Conservation (phyloP, 2,797 vertebrate genomes). For the Melopsittacus undulatus region DNA sequence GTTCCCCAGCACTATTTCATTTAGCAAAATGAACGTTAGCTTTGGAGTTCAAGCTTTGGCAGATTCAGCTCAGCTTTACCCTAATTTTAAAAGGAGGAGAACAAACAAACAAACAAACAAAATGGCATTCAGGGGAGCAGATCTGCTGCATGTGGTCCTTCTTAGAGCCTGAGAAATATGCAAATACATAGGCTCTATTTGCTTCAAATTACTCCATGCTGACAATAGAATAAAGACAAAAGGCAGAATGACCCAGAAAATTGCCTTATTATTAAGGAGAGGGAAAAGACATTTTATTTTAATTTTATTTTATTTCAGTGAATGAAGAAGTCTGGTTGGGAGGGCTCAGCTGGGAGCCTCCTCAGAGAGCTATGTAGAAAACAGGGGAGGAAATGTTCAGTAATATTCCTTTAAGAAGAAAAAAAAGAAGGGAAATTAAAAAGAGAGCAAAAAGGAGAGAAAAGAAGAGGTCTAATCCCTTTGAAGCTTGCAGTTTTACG, state of each 20-base stretch:
- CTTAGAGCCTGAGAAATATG: constrained; percentile 43
- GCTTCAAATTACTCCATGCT: neutral
- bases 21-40: constrained; percentile 24
- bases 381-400: neutral
- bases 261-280: neutral
- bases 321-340: neutral
- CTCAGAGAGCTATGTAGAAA: neutral
- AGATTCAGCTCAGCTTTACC: neutral
- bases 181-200: constrained; percentile 49
- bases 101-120: neutral
- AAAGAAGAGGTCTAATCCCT: constrained; percentile 55
- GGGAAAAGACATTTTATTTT: neutral
- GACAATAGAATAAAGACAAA: constrained; percentile 59
- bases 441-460: neutral
- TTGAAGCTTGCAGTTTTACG: constrained; percentile 66
- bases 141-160: constrained; percentile 58
- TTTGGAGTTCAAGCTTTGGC: constrained; percentile 36
- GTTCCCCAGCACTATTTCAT: neutral
- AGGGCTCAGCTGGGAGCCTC: neutral
- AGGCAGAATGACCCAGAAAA: constrained; percentile 33
- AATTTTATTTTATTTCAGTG: neutral
- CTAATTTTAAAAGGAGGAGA: constrained; percentile 1
- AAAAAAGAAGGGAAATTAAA: neutral
- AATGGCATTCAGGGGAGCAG: constrained; percentile 35
- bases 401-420: constrained; percentile 16